phyloP scores from a whole-genome alignment of 2,113 vertebrate species.

The Callopanchax toddi region DNA sequence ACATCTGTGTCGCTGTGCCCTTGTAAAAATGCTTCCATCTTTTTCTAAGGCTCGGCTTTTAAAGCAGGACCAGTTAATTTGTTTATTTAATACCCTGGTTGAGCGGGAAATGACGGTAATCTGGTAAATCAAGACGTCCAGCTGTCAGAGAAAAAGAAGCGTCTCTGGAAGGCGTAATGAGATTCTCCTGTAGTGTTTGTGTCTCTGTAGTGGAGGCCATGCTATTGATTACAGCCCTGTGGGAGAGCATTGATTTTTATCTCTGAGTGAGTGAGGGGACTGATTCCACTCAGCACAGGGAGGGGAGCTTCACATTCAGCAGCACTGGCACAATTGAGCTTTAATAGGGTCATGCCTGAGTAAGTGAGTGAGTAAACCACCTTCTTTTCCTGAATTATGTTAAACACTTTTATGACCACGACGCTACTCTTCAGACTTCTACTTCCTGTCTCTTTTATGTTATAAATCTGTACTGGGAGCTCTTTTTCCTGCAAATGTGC shows the following conservation, averaged over 20 bases:
- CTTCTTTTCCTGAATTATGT: slow-evolving; percentile 27
- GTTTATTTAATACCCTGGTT: slow-evolving; percentile 3
- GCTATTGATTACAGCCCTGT: slow-evolving; percentile 59
- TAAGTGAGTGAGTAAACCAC: slow-evolving; percentile 30
- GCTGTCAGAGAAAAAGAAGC: slow-evolving; percentile 21
- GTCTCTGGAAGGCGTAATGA: slow-evolving; percentile 42
- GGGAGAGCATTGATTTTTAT: slow-evolving; percentile 64
- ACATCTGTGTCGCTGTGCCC: not conserved
- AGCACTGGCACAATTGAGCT: slow-evolving; percentile 33
- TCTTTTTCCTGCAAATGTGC: too few relatives aligned
- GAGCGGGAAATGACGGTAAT: slow-evolving; percentile 28
- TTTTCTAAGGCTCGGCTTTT: slow-evolving; percentile 4
- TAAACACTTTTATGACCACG: slow-evolving; percentile 3
- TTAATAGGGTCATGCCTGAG: slow-evolving; percentile 43
- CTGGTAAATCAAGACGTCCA: slow-evolving; percentile 32
- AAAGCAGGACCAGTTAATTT: not conserved
- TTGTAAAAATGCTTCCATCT: too few relatives aligned
- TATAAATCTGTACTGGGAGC: not conserved
- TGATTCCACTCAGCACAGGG: slow-evolving; percentile 41
- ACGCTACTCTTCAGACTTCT: slow-evolving; percentile 5
- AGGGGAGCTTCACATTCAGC: slow-evolving; percentile 31
- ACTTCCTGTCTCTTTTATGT: not conserved
- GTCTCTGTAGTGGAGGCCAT: slow-evolving; percentile 34
- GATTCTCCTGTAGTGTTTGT: slow-evolving; percentile 28
- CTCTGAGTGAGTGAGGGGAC: slow-evolving; percentile 48